Evolutionary conservation across 2,113 vertebrate genomes (phyloP).

Genomic region (Scartelaos histophorus): DNA sequence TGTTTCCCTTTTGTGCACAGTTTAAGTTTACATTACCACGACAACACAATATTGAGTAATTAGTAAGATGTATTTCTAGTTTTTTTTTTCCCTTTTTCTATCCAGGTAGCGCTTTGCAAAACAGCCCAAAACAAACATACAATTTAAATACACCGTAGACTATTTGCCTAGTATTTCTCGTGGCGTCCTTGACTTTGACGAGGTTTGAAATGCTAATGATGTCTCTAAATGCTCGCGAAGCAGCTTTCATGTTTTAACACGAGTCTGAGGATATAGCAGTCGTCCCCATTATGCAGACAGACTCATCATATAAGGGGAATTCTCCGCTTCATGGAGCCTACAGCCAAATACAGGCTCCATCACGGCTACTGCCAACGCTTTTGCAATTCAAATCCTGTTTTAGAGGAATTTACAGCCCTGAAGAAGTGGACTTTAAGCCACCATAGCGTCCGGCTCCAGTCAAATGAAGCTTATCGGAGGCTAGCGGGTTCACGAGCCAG

Average conservation of each 20-base stretch:
- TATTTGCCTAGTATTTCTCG: constrained; percentile 26
- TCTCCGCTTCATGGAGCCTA: neutral
- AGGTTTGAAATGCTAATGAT: constrained; percentile 60
- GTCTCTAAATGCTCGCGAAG: constrained; percentile 39
- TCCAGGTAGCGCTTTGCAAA: neutral
- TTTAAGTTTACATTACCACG: neutral
- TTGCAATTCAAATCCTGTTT: neutral
- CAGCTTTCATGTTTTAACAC: constrained; percentile 48
- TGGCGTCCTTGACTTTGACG: constrained; percentile 57
- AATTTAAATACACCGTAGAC: constrained; percentile 33
- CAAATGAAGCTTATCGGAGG: no score
- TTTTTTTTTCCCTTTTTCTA: no score
- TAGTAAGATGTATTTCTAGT: neutral
- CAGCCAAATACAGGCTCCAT: neutral
- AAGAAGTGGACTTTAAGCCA: no score
- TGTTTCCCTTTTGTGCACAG: neutral
- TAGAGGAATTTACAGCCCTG: no score
- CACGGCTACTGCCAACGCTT: neutral
- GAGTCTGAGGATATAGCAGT: constrained; percentile 2
- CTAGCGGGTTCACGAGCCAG: no score
- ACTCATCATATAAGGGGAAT: neutral
- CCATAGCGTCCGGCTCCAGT: no score
- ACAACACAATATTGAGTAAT: neutral
- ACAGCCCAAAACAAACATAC: neutral
- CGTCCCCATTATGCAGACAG: neutral